Conservation (phyloP, 2,797 vertebrate species). For the Glyptemys insculpta region DNA sequence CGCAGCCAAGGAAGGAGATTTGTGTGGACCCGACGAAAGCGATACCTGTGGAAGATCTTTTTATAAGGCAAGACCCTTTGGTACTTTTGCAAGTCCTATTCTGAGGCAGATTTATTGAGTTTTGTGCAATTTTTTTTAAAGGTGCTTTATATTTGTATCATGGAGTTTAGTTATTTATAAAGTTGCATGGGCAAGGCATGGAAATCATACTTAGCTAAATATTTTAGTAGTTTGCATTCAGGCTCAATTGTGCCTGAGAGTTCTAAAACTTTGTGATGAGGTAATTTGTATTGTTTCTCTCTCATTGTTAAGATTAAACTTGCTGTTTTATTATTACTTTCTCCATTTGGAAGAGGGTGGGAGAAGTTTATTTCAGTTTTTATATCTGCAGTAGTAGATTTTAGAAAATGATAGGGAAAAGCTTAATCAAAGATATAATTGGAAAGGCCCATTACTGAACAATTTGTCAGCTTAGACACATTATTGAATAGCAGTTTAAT, state of each 20-base stretch:
- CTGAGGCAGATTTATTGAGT: neutral
- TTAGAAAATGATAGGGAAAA: conserved; percentile 1
- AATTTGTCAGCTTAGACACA: neutral
- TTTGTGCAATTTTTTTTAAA: neutral
- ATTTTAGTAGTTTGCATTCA: neutral
- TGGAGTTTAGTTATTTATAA: accelerated
- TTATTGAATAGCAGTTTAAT: neutral
- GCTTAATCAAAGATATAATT: neutral
- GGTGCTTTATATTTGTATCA: accelerated
- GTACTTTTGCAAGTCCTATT: neutral
- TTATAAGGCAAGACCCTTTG: conserved; percentile 84
- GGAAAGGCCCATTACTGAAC: neutral
- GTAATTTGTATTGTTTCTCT: neutral
- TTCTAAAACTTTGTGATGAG: neutral
- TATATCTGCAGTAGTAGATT: neutral
- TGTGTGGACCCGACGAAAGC: conserved; percentile 80
- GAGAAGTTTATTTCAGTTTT: conserved; percentile 29
- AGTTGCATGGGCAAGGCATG: neutral
- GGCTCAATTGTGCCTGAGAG: neutral
- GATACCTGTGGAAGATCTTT: conserved; percentile 83
- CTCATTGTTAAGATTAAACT: neutral
- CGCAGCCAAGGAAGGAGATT: conserved; percentile 86
- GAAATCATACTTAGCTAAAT: neutral
- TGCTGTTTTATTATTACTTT: conserved; percentile 12
- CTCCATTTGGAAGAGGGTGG: neutral